A percentile compares a stretch with the other conserved stretches of the same genome.
phyloP scores from a whole-genome alignment of 2,797 vertebrate genomes.

The Hoplostethus atlanticus region DNA sequence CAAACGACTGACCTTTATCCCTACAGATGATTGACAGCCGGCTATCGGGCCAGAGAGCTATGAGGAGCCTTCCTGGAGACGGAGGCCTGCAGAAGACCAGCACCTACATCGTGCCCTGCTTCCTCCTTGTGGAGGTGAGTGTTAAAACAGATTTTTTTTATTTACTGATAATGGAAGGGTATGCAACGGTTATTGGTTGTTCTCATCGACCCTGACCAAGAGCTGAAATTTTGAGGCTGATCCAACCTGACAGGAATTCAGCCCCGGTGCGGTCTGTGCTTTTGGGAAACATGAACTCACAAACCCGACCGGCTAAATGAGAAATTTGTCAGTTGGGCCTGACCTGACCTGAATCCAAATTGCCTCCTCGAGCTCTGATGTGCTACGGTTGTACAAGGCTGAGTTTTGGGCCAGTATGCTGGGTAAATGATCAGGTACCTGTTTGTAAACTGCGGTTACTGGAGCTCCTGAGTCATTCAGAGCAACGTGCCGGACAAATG shows the following conservation, averaged over 20 bases:
- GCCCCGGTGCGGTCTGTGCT: not conserved
- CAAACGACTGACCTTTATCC: constrained; percentile 30
- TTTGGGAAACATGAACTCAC: not conserved
- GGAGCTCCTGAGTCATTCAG: constrained; percentile 4
- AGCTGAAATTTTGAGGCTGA: constrained; percentile 5
- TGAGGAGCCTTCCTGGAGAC: constrained; percentile 66
- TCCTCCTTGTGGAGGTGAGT: constrained; percentile 93
- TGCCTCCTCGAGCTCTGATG: not conserved
- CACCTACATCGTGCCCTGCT: constrained; percentile 92
- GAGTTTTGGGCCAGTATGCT: not conserved
- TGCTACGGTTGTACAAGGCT: not conserved
- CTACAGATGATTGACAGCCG: constrained; percentile 75
- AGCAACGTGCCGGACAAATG: constrained; percentile 34
- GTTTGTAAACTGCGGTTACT: not conserved
- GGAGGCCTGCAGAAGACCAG: constrained; percentile 85
- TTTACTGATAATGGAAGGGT: not conserved
- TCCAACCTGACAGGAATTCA: not conserved
- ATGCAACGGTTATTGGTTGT: not conserved
- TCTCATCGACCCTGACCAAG: not conserved
- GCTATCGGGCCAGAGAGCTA: constrained; percentile 54
- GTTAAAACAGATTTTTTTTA: not conserved
- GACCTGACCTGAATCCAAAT: not conserved
- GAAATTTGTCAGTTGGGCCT: constrained; percentile 1
- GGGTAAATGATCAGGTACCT: not conserved
- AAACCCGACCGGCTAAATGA: not conserved